Conservation (phyloP, 2,113 vertebrate genomes). For the Brachyhypopomus gauderio region DNA sequence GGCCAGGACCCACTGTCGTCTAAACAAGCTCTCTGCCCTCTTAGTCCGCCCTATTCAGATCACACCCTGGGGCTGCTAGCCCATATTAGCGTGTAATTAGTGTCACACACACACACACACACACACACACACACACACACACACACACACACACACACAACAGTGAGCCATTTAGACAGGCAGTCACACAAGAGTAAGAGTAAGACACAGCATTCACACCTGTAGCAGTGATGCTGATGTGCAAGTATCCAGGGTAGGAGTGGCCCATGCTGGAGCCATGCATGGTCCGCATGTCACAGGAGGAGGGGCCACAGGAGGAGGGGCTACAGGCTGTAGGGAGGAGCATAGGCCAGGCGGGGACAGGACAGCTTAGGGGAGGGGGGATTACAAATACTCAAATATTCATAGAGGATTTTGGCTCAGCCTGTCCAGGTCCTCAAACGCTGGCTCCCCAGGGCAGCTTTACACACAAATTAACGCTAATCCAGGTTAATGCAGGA, state of each 20-base stretch:
- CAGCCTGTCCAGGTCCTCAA: constrained; percentile 22
- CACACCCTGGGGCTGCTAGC: constrained; percentile 36
- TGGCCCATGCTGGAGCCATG: constrained; percentile 38
- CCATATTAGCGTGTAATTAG: constrained; percentile 30
- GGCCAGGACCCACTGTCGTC: constrained; percentile 30
- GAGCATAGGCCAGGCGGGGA: constrained; percentile 6
- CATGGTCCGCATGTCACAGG: constrained; percentile 7
- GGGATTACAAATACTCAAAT: constrained; percentile 48
- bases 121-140: no score
- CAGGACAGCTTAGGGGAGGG: constrained; percentile 23
- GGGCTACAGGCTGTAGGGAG: neutral
- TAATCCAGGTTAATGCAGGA: constrained; percentile 56
- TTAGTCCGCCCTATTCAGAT: constrained; percentile 27
- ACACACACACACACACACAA: no score
- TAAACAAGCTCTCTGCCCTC: constrained; percentile 30
- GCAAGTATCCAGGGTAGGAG: neutral
- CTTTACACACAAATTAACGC: constrained; percentile 56
- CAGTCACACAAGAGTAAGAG: no score
- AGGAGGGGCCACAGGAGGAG: constrained; percentile 15
- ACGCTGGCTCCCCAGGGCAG: constrained; percentile 30
- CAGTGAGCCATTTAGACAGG: no score
- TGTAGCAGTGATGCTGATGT: neutral
- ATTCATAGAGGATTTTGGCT: constrained; percentile 41
- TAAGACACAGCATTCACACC: neutral
- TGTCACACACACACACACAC: no score